phyloP scores from a whole-genome alignment of 37 sponge, comb jelly and placozoan species.

The Ephydatia muelleri region DNA sequence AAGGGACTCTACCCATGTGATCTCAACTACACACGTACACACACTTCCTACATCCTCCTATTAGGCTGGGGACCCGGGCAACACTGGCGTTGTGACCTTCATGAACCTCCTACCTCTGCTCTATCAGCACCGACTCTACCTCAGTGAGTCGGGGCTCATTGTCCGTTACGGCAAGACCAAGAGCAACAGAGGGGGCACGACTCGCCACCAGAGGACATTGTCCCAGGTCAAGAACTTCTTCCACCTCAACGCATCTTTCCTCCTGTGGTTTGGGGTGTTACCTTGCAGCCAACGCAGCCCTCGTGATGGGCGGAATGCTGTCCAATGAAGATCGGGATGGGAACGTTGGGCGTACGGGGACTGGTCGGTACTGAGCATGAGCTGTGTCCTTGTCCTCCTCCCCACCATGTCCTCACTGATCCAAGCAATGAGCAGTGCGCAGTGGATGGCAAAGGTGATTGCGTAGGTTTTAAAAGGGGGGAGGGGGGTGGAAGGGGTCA shows the following conservation, averaged over 20 bases:
- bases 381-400: conserved; percentile 47
- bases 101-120: conserved; percentile 52
- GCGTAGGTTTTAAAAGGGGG: too few relatives aligned
- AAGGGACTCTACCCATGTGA: too few relatives aligned
- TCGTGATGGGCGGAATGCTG: conserved; percentile 19
- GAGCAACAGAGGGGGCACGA: neutral
- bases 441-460: conserved; percentile 44
- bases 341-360: conserved; percentile 32
- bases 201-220: neutral
- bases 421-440: conserved; percentile 26
- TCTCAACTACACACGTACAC: too few relatives aligned
- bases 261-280: conserved; percentile 41
- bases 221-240: conserved; percentile 9
- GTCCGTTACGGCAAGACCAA: conserved; percentile 67
- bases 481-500: too few relatives aligned
- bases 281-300: conserved; percentile 26
- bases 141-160: conserved; percentile 65
- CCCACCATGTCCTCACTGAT: conserved; percentile 38
- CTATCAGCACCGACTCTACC: conserved; percentile 61
- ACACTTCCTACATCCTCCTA: neutral
- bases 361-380: conserved; percentile 60
- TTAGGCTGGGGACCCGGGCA: conserved; percentile 50
- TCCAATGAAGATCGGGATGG: conserved; percentile 21
- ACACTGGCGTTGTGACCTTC: conserved; percentile 26
- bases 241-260: neutral